Conservation (phyloP, 2,797 vertebrate genomes). For the Falco naumanni region DNA sequence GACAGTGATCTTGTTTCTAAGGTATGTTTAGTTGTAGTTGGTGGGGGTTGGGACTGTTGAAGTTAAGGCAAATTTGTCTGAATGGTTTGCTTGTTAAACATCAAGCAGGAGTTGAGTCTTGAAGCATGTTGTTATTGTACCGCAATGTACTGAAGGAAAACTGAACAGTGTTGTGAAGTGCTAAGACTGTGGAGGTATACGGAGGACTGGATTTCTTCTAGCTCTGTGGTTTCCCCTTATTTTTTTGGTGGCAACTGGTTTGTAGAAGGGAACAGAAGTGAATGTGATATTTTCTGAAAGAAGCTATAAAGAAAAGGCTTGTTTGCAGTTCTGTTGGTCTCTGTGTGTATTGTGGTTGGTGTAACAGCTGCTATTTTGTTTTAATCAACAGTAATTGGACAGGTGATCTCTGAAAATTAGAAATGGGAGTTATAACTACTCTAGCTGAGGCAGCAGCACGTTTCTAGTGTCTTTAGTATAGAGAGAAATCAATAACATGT, state of each 20-base stretch:
- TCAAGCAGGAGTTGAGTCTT: background rate
- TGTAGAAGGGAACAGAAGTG: background rate
- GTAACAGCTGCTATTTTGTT: background rate
- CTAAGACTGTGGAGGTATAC: rapidly evolving
- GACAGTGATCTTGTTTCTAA: too few species aligned
- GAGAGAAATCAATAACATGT: background rate
- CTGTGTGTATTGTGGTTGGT: background rate
- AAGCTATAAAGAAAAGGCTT: background rate
- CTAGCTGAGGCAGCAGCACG: rapidly evolving
- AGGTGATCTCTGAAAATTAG: background rate
- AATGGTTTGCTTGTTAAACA: background rate
- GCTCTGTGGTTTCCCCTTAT: rapidly evolving
- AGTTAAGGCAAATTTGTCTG: background rate
- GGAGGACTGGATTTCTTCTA: background rate
- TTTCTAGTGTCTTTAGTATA: background rate
- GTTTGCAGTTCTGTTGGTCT: background rate
- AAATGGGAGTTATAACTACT: background rate
- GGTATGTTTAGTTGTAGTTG: background rate
- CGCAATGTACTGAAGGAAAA: background rate
- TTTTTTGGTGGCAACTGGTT: background rate
- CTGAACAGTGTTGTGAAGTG: rapidly evolving
- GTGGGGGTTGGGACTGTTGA: rapidly evolving
- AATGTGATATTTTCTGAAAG: background rate
- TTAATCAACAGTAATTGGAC: background rate
- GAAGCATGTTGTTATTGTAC: background rate